Evolutionary conservation across 2,888 invertebrate genomes (phyloP).

Genomic region (Acrobasis suavella): DNA sequence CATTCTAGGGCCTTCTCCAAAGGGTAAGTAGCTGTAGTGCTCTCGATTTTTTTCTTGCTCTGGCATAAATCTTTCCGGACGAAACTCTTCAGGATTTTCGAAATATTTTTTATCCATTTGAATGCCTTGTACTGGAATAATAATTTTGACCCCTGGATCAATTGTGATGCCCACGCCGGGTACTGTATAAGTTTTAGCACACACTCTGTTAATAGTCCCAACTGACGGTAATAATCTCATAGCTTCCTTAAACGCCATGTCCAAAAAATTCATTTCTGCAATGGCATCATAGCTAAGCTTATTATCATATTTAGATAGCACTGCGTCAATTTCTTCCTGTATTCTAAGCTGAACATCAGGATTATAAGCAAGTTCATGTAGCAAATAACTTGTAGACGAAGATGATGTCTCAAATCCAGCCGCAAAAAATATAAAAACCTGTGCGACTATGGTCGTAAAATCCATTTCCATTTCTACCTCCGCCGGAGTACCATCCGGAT

Average conservation of each 20-base stretch:
- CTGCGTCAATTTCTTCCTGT: constrained; percentile 60
- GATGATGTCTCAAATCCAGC: constrained; percentile 77
- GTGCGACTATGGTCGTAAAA: constrained; percentile 48
- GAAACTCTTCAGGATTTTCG: constrained; percentile 50
- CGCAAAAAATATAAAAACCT: constrained; percentile 61
- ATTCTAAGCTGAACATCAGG: constrained; percentile 59
- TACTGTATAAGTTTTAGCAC: constrained; percentile 48
- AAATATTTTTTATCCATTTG: constrained; percentile 62
- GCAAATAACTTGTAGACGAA: constrained; percentile 59
- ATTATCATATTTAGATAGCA: constrained; percentile 51
- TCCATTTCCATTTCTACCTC: constrained; percentile 52
- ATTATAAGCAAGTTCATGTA: constrained; percentile 64
- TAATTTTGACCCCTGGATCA: constrained; percentile 57
- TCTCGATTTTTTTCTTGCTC: constrained; percentile 30
- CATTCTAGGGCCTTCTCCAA: constrained; percentile 59
- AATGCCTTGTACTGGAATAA: constrained; percentile 57
- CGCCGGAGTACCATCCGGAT: constrained; percentile 49
- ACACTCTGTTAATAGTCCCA: constrained; percentile 52
- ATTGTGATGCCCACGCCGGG: constrained; percentile 49
- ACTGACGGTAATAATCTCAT: constrained; percentile 57
- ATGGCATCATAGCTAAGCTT: constrained; percentile 59
- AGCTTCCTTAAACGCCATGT: constrained; percentile 56
- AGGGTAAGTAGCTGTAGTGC: constrained; percentile 52
- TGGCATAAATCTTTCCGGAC: constrained; percentile 51
- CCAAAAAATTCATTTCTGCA: constrained; percentile 51